A percentile compares a stretch with the other conserved stretches of the same genome.
Evolutionary conservation across 2,797 vertebrate species (phyloP).

Genomic region (Furcifer pardalis): DNA sequence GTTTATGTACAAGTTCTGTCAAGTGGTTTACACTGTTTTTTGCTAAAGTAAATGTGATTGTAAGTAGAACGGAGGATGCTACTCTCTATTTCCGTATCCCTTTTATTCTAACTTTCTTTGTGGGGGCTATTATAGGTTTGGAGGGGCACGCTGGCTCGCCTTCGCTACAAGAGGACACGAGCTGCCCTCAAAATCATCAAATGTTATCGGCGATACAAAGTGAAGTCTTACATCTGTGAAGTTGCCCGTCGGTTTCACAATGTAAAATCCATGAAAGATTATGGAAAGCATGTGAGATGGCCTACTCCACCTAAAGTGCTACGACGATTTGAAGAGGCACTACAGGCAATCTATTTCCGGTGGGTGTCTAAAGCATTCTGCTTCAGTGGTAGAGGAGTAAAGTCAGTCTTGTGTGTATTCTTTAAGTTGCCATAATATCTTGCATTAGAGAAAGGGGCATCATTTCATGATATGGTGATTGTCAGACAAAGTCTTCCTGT

Average conservation of each 20-base stretch:
- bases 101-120: neutral
- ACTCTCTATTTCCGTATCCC: neutral
- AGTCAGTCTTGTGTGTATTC: too few relatives aligned
- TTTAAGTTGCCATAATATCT: neutral
- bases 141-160: slow-evolving; percentile 91
- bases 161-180: slow-evolving; percentile 87
- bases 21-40: neutral
- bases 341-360: slow-evolving; percentile 89
- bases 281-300: slow-evolving; percentile 88
- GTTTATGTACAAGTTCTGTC: neutral
- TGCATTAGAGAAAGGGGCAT: neutral
- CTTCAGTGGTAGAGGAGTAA: neutral
- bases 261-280: slow-evolving; percentile 84
- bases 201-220: slow-evolving; percentile 91
- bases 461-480: neutral
- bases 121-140: slow-evolving; percentile 81
- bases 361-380: slow-evolving; percentile 49
- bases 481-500: neutral
- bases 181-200: slow-evolving; percentile 85
- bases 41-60: neutral
- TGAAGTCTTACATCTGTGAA: slow-evolving; percentile 89
- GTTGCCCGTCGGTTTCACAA: slow-evolving; percentile 86
- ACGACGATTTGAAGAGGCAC: slow-evolving; percentile 85
- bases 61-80: neutral
- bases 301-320: slow-evolving; percentile 91